Conservation (phyloP, 1,140 invertebrate species). For the Trachymyrmex septentrionalis region DNA sequence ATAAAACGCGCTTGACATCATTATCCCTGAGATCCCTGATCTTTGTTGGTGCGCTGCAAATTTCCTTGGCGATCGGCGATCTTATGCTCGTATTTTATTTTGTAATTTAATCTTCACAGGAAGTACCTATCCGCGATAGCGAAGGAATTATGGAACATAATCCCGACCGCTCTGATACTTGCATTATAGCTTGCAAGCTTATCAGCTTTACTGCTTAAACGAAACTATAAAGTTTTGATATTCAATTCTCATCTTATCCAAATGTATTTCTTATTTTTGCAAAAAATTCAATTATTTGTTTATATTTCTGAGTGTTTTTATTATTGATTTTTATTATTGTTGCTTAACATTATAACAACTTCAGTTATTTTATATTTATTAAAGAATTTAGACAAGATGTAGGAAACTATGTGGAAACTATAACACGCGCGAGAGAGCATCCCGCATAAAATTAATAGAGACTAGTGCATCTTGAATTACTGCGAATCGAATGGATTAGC, state of each 20-base stretch:
- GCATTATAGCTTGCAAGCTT: conserved; percentile 1
- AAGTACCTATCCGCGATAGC: not conserved
- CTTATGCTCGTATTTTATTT: conserved; percentile 21
- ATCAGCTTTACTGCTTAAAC: conserved; percentile 12
- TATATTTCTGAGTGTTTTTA: not conserved
- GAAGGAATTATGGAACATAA: conserved; percentile 21
- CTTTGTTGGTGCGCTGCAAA: not conserved
- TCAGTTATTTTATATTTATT: not conserved
- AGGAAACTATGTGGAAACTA: not conserved
- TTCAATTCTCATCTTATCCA: not conserved
- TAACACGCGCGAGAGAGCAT: not conserved
- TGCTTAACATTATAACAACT: not conserved
- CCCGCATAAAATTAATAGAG: not conserved
- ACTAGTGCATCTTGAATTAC: conserved; percentile 27
- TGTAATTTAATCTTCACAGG: conserved; percentile 31
- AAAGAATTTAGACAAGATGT: not conserved
- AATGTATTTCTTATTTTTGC: not conserved
- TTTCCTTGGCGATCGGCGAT: conserved; percentile 35
- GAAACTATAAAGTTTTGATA: not conserved
- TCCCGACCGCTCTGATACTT: conserved; percentile 24
- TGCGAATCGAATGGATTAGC: conserved; percentile 39
- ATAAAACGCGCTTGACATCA: conserved; percentile 51
- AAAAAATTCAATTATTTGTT: not conserved
- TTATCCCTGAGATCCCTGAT: conserved; percentile 24
- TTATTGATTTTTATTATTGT: not conserved